Conservation (phyloP, 2,113 vertebrate species). For the Morone chrysops region DNA sequence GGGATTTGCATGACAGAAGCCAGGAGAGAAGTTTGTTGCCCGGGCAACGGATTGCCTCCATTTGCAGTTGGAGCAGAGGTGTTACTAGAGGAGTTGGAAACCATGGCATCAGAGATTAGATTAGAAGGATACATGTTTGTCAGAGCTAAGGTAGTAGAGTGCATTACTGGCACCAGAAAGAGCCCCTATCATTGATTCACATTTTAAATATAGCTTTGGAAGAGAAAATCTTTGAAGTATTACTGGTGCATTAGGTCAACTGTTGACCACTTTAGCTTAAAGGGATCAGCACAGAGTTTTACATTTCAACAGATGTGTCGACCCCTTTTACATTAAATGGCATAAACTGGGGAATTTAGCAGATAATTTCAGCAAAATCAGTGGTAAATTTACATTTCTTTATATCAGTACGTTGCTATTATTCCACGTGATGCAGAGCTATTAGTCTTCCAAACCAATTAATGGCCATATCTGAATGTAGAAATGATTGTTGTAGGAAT, state of each 20-base stretch:
- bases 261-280: conserved; percentile 28
- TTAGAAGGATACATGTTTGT: conserved; percentile 68
- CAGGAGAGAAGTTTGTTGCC: conserved; percentile 81
- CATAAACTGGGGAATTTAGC: background rate
- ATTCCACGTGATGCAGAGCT: background rate
- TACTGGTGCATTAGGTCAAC: conserved; percentile 31
- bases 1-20: conserved; percentile 82
- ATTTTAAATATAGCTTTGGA: conserved; percentile 42
- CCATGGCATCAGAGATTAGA: conserved; percentile 75
- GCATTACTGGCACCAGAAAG: conserved; percentile 57
- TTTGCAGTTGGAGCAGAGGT: conserved; percentile 82
- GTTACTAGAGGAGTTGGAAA: conserved; percentile 77
- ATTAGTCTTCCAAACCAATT: background rate
- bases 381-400: background rate
- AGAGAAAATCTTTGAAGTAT: conserved; percentile 36
- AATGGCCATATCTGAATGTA: background rate
- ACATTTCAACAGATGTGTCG: background rate
- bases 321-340: conserved; percentile 16
- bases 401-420: background rate
- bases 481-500: background rate
- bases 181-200: conserved; percentile 39
- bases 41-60: conserved; percentile 81
- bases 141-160: conserved; percentile 61
- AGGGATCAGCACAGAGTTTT: conserved; percentile 27
- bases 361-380: conserved; percentile 15